A percentile compares a stretch with the other conserved stretches of the same genome.
These are phyloP conservation scores for Eueremaeus valkanovi DNA, from an alignment of 2,888 invertebrate genomes.

Conservation along the genomic window DNA sequence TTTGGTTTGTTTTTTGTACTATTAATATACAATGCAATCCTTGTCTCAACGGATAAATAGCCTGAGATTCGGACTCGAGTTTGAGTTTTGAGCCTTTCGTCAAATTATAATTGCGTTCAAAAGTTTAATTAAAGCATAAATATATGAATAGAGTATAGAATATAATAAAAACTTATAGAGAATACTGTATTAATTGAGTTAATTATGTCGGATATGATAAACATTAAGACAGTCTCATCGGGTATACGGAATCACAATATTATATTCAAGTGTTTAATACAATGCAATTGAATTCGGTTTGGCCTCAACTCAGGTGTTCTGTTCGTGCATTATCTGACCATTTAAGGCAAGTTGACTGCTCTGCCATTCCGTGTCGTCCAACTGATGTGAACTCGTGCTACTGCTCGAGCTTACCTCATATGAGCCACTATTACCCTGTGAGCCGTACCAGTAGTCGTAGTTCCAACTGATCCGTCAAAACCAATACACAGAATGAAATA, in stretches of 20 bases:
- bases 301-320: background rate
- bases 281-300: background rate
- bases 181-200: background rate
- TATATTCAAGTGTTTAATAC: background rate
- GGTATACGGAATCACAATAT: constrained; percentile 4
- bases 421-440: constrained; percentile 3
- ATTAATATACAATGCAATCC: background rate
- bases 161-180: background rate
- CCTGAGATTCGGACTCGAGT: background rate
- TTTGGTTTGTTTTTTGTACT: background rate
- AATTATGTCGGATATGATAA: constrained; percentile 21
- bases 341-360: constrained; percentile 15
- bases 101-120: background rate
- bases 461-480: too few species aligned
- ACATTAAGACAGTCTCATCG: background rate
- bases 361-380: background rate
- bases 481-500: too few species aligned
- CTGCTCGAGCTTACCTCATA: background rate
- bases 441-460: constrained; percentile 9
- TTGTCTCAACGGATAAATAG: background rate
- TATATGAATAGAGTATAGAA: too few species aligned
- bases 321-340: constrained; percentile 9
- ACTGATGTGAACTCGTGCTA: background rate
- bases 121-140: background rate
- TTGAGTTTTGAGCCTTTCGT: constrained; percentile 4